Base-by-base conservation (phyloP, 2,113 vertebrate genomes). In the Salvelinus alpinus region DNA sequence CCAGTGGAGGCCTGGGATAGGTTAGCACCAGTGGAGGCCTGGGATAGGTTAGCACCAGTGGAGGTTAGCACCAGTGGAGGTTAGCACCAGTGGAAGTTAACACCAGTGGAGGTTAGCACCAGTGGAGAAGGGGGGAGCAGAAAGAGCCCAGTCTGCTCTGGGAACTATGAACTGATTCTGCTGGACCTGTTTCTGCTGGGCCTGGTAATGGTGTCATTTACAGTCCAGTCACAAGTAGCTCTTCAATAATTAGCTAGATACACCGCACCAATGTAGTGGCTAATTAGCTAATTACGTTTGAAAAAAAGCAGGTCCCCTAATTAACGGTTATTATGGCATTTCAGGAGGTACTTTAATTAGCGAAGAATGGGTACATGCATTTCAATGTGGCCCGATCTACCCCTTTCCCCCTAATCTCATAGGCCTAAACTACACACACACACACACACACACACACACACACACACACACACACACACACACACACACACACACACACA, bases 201-300 rank as follows among this genome's bases (percentile, higher is more conserved):
- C 92, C 91, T 88, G 82, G 78, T 95, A 94, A 94, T 95, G 90
- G 93, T 95, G 91, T 95, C 93, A 94, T 95, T 95, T 94, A 93
- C 93, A 94, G 94, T 94, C 94, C 80, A 94, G 94, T 95, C 94
- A 95, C 94, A 96, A 89, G 93, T 95, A 93, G 93, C 92, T 93
- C 92, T 90, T 90, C 94, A 84, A 88, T 95, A 95, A 95, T 95
- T 94, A 95, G 91, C 88, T 92, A 92, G 71, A 86, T 94, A 92
- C 94, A 94, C 95, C 90, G 91, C 16, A 54, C 48, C 48, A 54
- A 54, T 93, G 94, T 93, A 86, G 89, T 89, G 89, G 88, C 94
- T 96, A 95, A 96, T 96, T 96, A 96, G 94, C 92, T 94, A 95
- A 96, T 96, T 96, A 95, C 91, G 92, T 93, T 89, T 93, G 95